Evolutionary conservation across 2,888 invertebrate species (phyloP), one percentile per base, ranked within the genome.

Genomic region (Ormyrus pomaceus): DNA sequence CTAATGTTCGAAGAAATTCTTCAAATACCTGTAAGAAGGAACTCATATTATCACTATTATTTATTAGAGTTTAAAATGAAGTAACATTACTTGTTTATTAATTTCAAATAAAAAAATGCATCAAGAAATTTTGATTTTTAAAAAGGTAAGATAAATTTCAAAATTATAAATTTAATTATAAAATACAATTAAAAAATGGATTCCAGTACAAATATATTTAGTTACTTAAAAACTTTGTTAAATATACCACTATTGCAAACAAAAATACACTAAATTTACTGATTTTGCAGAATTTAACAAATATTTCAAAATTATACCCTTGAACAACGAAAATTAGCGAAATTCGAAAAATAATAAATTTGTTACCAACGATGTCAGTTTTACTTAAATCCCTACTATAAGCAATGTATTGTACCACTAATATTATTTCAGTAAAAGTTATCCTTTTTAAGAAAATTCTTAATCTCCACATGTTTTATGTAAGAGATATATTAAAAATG

Each of bases 1-100:
- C 86, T 19, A 86, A 83, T 19, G 85, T 85, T 83, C 88, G 88
- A 69, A 90, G 87, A 80, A 89, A 90, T 77, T 90, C 88, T 83
- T 90, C 90, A 84, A 90, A 90, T 81, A 89, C 84, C 90, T 90
- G 80, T 64, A 74, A 80, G 82, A 84, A 82, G 50, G 70, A 74
- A 70, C 61, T 19, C 19, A 19, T 19, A 19, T 19, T 1, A 19
- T 1, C 2, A 19, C 19, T 68, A 56, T 69, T 68, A 56, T 69
- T 73, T 65, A 79, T 69, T 6, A 72, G 8, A 76, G 53, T 75
- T 62, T 58, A 61, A 68, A 73, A 55, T 58, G 51, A 68, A 19
- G 72, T 62, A 4, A 72, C 9, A 72, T 61, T 61, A 10, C 55
- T 68, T n/a, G 45, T 70, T 53, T 19, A n/a, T 69, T 48, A 1